Conservation (phyloP, 2,113 vertebrate genomes). For the Pachyramphus minor region DNA sequence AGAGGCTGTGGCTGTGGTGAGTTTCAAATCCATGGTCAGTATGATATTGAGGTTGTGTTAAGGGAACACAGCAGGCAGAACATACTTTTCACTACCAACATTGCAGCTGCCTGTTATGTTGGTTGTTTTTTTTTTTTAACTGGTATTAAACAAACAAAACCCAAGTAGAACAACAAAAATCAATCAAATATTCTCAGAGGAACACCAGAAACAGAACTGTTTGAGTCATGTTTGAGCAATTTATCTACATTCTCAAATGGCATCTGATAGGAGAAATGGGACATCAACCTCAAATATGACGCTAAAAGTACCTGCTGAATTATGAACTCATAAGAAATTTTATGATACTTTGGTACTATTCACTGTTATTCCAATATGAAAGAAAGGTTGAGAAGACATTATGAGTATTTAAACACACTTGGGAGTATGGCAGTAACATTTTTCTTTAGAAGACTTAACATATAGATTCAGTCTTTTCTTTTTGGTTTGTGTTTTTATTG, state of each 20-base stretch:
- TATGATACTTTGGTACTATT: not conserved
- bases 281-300: not conserved
- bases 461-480: not conserved
- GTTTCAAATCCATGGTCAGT: not conserved
- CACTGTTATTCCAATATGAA: not conserved
- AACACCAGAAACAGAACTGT: not conserved
- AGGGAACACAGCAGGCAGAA: not conserved
- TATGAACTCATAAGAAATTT: not conserved
- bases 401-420: not conserved
- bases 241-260: not conserved
- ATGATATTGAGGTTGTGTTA: not conserved
- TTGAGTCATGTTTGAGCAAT: not conserved
- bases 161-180: fast-evolving
- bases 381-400: not conserved
- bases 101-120: not conserved
- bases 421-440: not conserved
- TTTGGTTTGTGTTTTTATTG: no score
- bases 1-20: not conserved
- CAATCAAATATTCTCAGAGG: not conserved
- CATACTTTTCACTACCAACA: not conserved
- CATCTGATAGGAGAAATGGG: not conserved
- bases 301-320: not conserved
- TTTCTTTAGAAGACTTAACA: not conserved
- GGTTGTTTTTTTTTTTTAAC: not conserved
- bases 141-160: not conserved